Base-by-base conservation (phyloP, 1,140 invertebrate species). In the Linepithema humile region DNA sequence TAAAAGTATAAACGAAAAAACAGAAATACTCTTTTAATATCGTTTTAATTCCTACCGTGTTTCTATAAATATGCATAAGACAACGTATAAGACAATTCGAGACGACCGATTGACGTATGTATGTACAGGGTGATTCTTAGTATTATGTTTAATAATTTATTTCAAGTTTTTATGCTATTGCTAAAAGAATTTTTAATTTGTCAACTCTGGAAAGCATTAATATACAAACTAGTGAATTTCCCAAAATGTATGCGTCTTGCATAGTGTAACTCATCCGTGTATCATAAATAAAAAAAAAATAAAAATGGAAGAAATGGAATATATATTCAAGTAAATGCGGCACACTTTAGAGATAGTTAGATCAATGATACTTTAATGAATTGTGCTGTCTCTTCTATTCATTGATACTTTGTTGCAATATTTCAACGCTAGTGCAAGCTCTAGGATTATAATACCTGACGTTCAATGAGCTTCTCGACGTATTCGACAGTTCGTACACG, bases 381-480 rank as follows among this genome's bases (percentile, higher is more conserved):
- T 40, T 55, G 64, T 80, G 75, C 75, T 69, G 2, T 55, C 26
- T 69, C 23, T 40, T 55, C 17, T 40, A 15, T 23, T 48, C n/a
- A 48, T 75, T 17, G 40, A 48, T 75, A 29, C n/a, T 9, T 43
- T 50, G 43, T 48, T 69, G 53, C 29, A 64, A 38, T 83, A 75
- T 50, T 77, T 85, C 45, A 73, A 69, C 60, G 73, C 64, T 88
- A 55, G 23, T 88, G 84, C 84, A 89, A 75, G 59, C 86, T 75
- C 84, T 84, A 77, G 45, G 55, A 83, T 75, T 57, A 88, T 90
- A 94, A 94, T 98, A 98, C 98, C 98, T 98, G 98, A 96, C 97
- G 98, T 95, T 98, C 98, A 95, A 98, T 98, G 94, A 98, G 96
- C 96, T 98, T 98, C 96, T 98, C 98, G 95, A 98, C 97, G 95